Base-by-base conservation (phyloP, 2,888 invertebrate species). In the Macrophya alboannulata region DNA sequence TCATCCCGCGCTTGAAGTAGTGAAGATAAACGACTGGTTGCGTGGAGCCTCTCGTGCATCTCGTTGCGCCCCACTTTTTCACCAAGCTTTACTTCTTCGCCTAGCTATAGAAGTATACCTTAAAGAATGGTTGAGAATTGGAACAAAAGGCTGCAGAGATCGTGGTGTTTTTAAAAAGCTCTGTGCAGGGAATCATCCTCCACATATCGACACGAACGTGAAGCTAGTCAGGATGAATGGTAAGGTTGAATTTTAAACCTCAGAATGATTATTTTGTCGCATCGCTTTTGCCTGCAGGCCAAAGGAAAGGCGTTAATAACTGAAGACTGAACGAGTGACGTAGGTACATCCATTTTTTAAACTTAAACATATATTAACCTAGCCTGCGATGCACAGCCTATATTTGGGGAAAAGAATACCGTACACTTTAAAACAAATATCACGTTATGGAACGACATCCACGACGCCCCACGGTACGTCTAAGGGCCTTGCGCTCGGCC, bases 1-100 rank as follows among this genome's bases (percentile, higher is more conserved):
- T 83, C 83, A 83, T 83, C 83, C 83, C 48, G 45, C 68, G 65
- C 68, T 83, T 83, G 68, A 83, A 83, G 71, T 83, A 83, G 83
- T 83, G 83, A 83, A 83, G 83, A 83, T 83, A 83, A 83, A 83
- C 83, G 83, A 83, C 68, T 83, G 83, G 83, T 83, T 83, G 68
- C 83, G 83, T 62, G 83, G 37, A 81, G 62, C 62, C 83, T 83
- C 83, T 68, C 83, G 83, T 83, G 83, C 83, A 83, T 83, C 71
- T 83, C 83, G 71, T 71, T 71, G 83, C 48, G 83, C 48, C 83
- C 65, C 68, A 65, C 68, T 83, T 68, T 83, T 83, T 83, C 83
- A 68, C 68, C 8, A 51, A 83, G 83, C 83, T 83, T 31, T 45
- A 81, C 71, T 83, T 68, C 83, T 71, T 83, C 51, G 62, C 62